phyloP scores from a whole-genome alignment of 2,888 invertebrate genomes.

The Creontiades dilutus region DNA sequence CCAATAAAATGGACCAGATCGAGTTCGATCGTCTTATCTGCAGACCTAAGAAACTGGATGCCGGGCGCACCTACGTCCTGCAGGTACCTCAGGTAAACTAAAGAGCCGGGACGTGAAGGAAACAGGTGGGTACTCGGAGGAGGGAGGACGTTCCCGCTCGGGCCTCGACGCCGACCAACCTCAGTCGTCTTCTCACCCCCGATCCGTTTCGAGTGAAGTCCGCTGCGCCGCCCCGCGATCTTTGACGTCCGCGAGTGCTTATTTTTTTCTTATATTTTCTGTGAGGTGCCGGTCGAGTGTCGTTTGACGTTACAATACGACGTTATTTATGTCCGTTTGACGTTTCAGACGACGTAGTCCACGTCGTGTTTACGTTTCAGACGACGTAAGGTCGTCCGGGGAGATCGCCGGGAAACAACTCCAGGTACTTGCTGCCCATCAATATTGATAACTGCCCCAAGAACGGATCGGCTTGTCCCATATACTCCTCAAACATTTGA shows the following conservation, averaged over 20 bases:
- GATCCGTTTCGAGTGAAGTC: neutral
- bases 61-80: too few species aligned
- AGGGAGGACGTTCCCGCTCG: neutral
- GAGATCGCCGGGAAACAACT: neutral
- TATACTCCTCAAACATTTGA: neutral
- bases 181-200: constrained; percentile 8
- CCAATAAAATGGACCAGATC: too few species aligned
- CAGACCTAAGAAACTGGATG: too few species aligned
- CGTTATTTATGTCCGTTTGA: too few species aligned
- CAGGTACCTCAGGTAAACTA: neutral
- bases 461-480: constrained; percentile 15
- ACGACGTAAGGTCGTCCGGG: neutral
- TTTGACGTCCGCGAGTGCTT: constrained; percentile 22
- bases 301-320: neutral
- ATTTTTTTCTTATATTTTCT: neutral
- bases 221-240: neutral
- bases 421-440: neutral
- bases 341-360: too few species aligned
- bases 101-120: neutral
- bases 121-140: neutral
- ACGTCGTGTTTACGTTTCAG: neutral
- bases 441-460: neutral
- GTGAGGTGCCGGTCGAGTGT: constrained; percentile 16
- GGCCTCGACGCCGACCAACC: neutral
- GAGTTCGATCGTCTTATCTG: too few species aligned